A percentile compares a stretch with the other conserved stretches of the same genome.
Evolutionary conservation across 1,140 invertebrate species (phyloP).

Genomic region (Thaumetopoea pityocampa): DNA sequence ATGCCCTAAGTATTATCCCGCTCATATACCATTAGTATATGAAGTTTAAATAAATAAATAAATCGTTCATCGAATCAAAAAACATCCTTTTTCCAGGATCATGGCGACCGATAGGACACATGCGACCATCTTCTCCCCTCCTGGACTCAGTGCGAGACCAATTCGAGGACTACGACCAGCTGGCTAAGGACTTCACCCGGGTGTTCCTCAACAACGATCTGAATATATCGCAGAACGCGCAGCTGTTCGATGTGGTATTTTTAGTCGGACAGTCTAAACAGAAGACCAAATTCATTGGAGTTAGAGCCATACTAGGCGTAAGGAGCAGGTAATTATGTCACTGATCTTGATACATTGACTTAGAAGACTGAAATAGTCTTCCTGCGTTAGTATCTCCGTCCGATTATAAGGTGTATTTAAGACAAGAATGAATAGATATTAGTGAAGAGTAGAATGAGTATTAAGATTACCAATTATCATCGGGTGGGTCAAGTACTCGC

Average conservation of each 20-base stretch:
- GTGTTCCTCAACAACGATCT: slow-evolving; percentile 90
- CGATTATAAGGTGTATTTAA: too few relatives aligned
- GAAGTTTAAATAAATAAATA: not conserved
- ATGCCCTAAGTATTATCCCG: too few relatives aligned
- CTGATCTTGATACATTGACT: too few relatives aligned
- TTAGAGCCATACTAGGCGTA: slow-evolving; percentile 93
- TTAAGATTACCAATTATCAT: too few relatives aligned
- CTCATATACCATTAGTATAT: slow-evolving; percentile 5
- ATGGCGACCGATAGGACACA: slow-evolving; percentile 96
- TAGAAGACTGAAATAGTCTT: too few relatives aligned
- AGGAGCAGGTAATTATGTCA: slow-evolving; percentile 84
- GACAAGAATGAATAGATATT: too few relatives aligned
- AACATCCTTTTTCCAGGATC: slow-evolving; percentile 78
- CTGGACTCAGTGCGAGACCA: slow-evolving; percentile 93
- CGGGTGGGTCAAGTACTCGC: too few relatives aligned
- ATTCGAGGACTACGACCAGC: slow-evolving; percentile 95
- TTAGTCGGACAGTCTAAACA: slow-evolving; percentile 93
- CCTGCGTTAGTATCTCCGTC: too few relatives aligned
- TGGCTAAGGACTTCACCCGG: slow-evolving; percentile 93
- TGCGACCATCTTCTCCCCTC: slow-evolving; percentile 94
- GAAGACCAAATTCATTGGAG: slow-evolving; percentile 92
- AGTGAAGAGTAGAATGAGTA: too few relatives aligned
- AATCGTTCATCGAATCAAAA: not conserved
- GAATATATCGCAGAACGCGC: slow-evolving; percentile 83
- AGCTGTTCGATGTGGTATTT: slow-evolving; percentile 94